These are phyloP conservation scores for Popillia japonica DNA, from an alignment of 1,140 invertebrate species.

Conservation along the genomic window DNA sequence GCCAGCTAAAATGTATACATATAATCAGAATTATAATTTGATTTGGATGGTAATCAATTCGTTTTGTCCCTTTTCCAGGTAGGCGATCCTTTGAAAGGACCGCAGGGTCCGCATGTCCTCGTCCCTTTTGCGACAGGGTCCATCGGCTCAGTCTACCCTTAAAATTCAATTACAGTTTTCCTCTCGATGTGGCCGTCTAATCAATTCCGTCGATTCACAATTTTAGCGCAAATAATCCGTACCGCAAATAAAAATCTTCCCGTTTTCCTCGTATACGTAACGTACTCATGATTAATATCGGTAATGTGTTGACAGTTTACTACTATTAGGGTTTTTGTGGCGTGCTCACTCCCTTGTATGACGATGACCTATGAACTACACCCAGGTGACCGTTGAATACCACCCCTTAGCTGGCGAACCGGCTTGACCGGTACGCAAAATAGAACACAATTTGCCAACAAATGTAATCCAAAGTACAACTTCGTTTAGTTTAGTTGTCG, in stretches of 20 bases:
- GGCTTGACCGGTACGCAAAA: constrained; percentile 39
- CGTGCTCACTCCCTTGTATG: constrained; percentile 59
- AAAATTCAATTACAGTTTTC: constrained; percentile 40
- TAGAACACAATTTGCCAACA: constrained; percentile 38
- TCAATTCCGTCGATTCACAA: not conserved
- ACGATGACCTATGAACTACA: constrained; percentile 51
- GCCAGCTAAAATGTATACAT: not conserved
- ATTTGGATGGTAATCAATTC: constrained; percentile 39
- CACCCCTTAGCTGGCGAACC: constrained; percentile 41
- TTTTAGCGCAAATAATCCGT: not conserved
- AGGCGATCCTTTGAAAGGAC: constrained; percentile 47
- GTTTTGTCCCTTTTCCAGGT: constrained; percentile 53
- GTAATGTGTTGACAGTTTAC: constrained; percentile 60
- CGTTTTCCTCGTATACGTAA: not conserved
- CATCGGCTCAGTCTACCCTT: constrained; percentile 1
- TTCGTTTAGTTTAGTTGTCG: constrained; percentile 36
- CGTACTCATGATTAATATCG: constrained; percentile 59
- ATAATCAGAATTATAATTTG: constrained; percentile 39
- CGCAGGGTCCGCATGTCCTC: constrained; percentile 4
- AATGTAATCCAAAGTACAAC: constrained; percentile 37
- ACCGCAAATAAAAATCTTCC: not conserved
- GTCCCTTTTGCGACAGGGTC: not conserved
- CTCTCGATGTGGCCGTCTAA: not conserved
- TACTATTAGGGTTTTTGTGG: constrained; percentile 60
- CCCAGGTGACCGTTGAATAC: constrained; percentile 50